These are phyloP conservation scores for Eupithecia subfuscata DNA, from an alignment of 2,888 invertebrate genomes.

Conservation along the genomic window DNA sequence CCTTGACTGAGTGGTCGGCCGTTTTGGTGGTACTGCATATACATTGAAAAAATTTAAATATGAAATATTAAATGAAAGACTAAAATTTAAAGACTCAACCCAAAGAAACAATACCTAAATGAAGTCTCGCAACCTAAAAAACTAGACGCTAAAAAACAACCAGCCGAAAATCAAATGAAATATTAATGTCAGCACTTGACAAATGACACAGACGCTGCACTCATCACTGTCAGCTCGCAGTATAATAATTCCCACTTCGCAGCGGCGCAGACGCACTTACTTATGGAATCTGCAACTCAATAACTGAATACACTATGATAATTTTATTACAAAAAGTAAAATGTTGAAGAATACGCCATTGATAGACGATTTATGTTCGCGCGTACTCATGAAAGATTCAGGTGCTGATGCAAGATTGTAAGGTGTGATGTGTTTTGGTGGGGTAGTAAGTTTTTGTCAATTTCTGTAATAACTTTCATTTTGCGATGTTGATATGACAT, in stretches of 20 bases:
- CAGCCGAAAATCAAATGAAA: constrained; percentile 55
- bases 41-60: too few species aligned
- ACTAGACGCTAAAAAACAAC: constrained; percentile 39
- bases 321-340: constrained; percentile 58
- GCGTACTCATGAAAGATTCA: constrained; percentile 67
- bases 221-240: constrained; percentile 64
- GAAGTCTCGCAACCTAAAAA: constrained; percentile 4
- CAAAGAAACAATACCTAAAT: background rate
- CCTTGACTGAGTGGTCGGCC: constrained; percentile 59
- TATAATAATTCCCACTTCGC: constrained; percentile 59
- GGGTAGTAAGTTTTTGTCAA: constrained; percentile 2
- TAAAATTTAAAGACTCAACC: background rate
- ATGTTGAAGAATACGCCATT: constrained; percentile 48
- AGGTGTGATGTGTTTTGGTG: constrained; percentile 43
- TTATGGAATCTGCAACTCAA: constrained; percentile 63
- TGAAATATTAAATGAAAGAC: background rate
- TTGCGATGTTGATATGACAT: background rate
- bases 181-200: constrained; percentile 68
- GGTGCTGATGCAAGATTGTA: constrained; percentile 57
- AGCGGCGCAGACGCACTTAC: constrained; percentile 61
- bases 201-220: constrained; percentile 73
- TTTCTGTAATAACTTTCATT: background rate
- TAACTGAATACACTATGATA: constrained; percentile 54
- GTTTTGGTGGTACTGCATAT: constrained; percentile 56
- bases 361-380: constrained; percentile 59